Conservation (phyloP, 2,888 invertebrate species). For the Drepana falcataria region DNA sequence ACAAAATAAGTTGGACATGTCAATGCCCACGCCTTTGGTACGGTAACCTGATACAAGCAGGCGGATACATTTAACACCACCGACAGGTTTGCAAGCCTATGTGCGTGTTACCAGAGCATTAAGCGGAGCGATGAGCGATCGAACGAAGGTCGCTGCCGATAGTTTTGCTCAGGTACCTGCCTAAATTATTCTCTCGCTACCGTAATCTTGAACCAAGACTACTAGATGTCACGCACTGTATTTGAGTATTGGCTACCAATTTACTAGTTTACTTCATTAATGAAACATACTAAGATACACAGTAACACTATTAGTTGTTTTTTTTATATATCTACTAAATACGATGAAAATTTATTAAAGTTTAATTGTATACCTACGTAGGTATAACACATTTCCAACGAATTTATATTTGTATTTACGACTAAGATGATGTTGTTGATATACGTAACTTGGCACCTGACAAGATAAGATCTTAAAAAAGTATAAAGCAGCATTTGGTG, state of each 20-base stretch:
- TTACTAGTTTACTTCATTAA: conserved; percentile 24
- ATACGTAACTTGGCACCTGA: background rate
- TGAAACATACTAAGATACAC: conserved; percentile 7
- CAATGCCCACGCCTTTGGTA: conserved; percentile 77
- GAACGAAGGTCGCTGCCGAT: conserved; percentile 37
- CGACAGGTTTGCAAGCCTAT: conserved; percentile 52
- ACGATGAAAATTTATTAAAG: no score
- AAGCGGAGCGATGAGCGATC: conserved; percentile 49
- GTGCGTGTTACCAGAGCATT: conserved; percentile 40
- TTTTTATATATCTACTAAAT: no score
- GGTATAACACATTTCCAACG: background rate
- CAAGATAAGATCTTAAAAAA: background rate
- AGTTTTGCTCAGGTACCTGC: conserved; percentile 38
- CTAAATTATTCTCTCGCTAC: conserved; percentile 33
- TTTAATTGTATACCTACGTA: background rate
- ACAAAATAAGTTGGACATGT: conserved; percentile 75
- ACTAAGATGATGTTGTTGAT: background rate
- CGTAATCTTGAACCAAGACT: conserved; percentile 47
- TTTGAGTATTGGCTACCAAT: conserved; percentile 27
- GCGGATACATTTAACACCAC: conserved; percentile 75
- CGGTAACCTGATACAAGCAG: conserved; percentile 72
- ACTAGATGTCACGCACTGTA: conserved; percentile 59
- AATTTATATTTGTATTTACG: background rate
- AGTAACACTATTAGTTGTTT: background rate
- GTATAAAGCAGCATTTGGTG: background rate